Base-by-base conservation (phyloP, 2,113 vertebrate species). In the Limnothrissa miodon region DNA sequence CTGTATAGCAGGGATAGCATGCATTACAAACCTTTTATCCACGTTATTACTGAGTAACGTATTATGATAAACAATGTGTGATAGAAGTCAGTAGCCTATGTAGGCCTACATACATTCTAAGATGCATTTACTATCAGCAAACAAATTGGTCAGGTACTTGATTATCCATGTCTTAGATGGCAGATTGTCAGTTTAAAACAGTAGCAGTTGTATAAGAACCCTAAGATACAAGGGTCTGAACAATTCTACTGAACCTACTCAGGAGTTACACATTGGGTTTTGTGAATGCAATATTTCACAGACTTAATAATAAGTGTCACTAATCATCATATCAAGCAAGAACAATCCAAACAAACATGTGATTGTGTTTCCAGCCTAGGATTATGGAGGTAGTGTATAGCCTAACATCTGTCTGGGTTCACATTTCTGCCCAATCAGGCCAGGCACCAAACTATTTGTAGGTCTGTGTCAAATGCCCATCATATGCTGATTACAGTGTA, bases 401-500 rank as follows among this genome's bases (percentile, higher is more conserved):
- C 25, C 59, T 13, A 10, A 33, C 59, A 66, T 66, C 9, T 66
- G 59, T 6, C 59, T 59, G 56, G 25, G n/a, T 66, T 66, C 59
- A 66, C 11, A 33, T 9, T 29, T 1, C 59, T 29, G 59, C 59
- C n/a, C 25, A 33, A 66, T 66, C 6, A 29, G 25, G 2, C 59
- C n/a, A 11, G 59, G 9, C 59, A 29, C 25, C 59, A 66, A 29
- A 66, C 59, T 29, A 66, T 66, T 8, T 13, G 59, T 66, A 6
- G 59, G 59, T 66, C 33, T 25, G 25, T 29, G 25, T 66, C 15
- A 33, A 33, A 66, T 66, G 10, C 59, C 29, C 29, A 33, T 66
- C 59, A 66, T 66, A 66, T 25, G 25, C 59, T 66, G 59, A 66
- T 66, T 66, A 66, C n/a, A 9, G 59, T 66, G 59, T 66, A 33